phyloP scores from a whole-genome alignment of 92 coral and sea anemone species.

The Meandrina meandrites region DNA sequence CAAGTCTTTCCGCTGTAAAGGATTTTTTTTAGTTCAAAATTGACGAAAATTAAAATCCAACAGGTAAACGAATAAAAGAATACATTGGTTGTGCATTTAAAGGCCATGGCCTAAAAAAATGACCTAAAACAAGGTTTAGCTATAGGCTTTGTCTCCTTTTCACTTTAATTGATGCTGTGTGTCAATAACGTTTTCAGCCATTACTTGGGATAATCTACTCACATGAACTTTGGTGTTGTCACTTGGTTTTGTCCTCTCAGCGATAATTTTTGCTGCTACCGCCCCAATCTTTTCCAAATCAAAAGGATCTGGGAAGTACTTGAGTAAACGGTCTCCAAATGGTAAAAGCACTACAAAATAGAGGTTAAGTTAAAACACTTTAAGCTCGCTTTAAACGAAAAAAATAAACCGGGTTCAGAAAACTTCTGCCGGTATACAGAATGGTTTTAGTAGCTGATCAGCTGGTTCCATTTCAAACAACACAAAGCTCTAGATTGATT shows the following conservation, averaged over 20 bases:
- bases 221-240: slow-evolving; percentile 21
- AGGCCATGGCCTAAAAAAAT: no score
- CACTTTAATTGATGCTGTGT: neutral
- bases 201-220: neutral
- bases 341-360: slow-evolving; percentile 28
- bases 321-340: slow-evolving; percentile 17
- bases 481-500: no score
- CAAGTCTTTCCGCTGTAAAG: slow-evolving; percentile 29
- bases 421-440: no score
- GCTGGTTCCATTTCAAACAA: no score
- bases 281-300: slow-evolving; percentile 31
- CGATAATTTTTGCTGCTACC: slow-evolving; percentile 31
- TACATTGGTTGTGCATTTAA: no score
- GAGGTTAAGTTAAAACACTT: neutral
- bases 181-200: neutral
- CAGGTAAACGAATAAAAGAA: no score
- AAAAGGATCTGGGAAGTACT: slow-evolving; percentile 27
- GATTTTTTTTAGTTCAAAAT: no score
- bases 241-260: slow-evolving; percentile 36
- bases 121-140: neutral
- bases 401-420: no score
- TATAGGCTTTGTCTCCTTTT: neutral
- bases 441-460: no score
- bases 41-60: no score
- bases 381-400: no score